Conservation (phyloP, 1,140 invertebrate genomes). For the Platorchestia sp. region DNA sequence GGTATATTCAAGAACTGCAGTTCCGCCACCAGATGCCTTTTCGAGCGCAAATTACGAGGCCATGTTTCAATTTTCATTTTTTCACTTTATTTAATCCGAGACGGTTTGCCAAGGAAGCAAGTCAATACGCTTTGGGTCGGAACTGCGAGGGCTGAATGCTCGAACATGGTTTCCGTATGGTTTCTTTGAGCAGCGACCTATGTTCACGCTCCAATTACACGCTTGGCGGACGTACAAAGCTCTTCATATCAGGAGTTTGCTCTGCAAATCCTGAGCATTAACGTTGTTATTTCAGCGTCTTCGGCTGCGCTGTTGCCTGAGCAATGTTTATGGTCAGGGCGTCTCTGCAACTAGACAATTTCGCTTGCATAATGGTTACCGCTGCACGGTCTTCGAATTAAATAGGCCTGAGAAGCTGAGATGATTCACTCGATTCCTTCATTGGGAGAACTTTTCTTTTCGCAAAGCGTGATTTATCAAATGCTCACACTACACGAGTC, state of each 20-base stretch:
- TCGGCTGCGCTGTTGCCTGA: not conserved
- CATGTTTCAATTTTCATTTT: not conserved
- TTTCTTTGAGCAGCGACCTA: constrained; percentile 22
- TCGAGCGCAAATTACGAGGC: not conserved
- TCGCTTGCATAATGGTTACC: not conserved
- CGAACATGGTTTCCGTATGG: not conserved
- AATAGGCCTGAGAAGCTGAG: not conserved
- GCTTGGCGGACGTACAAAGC: not conserved
- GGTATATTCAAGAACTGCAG: not conserved
- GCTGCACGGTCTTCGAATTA: not conserved
- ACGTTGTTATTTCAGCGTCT: not conserved
- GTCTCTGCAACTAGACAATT: not conserved
- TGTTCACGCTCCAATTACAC: constrained; percentile 1
- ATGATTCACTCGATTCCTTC: not conserved
- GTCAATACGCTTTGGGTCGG: not conserved
- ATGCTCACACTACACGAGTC: too few species aligned
- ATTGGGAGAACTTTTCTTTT: not conserved
- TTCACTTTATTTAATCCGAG: not conserved
- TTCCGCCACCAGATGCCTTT: not conserved
- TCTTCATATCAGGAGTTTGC: not conserved
- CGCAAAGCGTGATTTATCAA: not conserved
- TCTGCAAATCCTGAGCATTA: constrained; percentile 1
- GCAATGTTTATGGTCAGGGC: too few species aligned
- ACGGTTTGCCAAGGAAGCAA: not conserved
- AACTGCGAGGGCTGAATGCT: not conserved